Percentiles rank a stretch among this genome's conserved stretches.
phyloP scores from a whole-genome alignment of 2,888 invertebrate genomes.

The Drosophila robusta region DNA sequence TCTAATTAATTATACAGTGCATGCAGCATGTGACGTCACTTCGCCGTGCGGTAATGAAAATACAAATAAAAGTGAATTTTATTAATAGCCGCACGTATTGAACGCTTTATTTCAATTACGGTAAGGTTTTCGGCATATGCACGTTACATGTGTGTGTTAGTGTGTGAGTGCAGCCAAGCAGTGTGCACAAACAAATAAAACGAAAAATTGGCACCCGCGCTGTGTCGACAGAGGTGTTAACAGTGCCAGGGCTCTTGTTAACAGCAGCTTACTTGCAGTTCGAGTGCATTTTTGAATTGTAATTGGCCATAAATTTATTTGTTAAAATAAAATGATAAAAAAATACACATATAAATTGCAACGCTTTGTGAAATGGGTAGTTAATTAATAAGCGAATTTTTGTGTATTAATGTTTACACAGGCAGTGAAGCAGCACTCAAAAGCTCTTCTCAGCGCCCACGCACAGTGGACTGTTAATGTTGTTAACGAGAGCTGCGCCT shows the following conservation, averaged over 20 bases:
- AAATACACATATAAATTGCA: neutral
- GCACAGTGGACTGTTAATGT: neutral
- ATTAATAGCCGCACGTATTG: conserved; percentile 29
- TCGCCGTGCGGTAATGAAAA: conserved; percentile 8
- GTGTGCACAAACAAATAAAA: neutral
- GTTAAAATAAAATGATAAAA: neutral
- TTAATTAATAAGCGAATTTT: conserved; percentile 50
- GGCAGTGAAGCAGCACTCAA: conserved; percentile 17
- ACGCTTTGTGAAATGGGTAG: conserved; percentile 18
- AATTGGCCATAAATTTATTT: neutral
- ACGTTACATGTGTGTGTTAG: neutral
- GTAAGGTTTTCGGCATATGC: neutral
- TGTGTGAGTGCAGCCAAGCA: neutral
- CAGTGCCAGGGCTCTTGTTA: neutral
- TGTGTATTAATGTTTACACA: conserved; percentile 34
- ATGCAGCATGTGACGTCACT: conserved; percentile 38
- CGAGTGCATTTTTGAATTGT: neutral
- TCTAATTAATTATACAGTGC: conserved; percentile 42
- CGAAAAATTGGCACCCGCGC: neutral
- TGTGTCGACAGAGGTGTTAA: neutral
- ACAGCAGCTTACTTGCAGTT: neutral
- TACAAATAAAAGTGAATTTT: conserved; percentile 21
- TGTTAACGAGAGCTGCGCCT: conserved; percentile 8
- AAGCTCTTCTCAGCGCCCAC: neutral
- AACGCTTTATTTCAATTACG: neutral